Evolutionary conservation across 2,797 vertebrate species (phyloP).

Genomic region (Myiothlypis chrysogaster): DNA sequence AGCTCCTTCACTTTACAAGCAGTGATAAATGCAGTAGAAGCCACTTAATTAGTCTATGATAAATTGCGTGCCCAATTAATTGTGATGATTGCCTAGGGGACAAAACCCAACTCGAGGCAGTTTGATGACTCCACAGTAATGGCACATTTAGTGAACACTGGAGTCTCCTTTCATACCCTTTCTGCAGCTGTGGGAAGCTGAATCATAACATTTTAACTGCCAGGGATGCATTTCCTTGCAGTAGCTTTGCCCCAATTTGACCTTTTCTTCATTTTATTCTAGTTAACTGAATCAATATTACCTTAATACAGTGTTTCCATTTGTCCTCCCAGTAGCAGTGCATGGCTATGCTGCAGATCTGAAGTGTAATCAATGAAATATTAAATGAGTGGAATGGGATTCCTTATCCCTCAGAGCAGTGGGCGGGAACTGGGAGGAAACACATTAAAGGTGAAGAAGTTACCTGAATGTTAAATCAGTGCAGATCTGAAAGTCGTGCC

Average conservation of each 20-base stretch:
- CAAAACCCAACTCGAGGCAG: background rate
- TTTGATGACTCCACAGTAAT: constrained; percentile 5
- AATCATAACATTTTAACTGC: background rate
- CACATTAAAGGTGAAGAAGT: background rate
- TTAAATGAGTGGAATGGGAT: background rate
- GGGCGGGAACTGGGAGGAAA: background rate
- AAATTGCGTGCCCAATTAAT: constrained; percentile 62
- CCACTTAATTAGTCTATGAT: constrained; percentile 54
- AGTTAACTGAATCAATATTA: constrained; percentile 23
- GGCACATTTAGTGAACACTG: background rate
- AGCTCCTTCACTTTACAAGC: background rate
- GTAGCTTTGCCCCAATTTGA: background rate
- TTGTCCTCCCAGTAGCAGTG: background rate
- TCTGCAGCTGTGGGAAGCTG: background rate
- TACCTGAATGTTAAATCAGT: background rate
- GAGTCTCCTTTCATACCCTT: background rate
- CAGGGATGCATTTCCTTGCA: background rate
- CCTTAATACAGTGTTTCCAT: background rate
- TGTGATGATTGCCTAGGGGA: constrained; percentile 48
- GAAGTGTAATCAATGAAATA: constrained; percentile 25
- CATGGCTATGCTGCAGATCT: background rate
- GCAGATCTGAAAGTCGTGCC: fast-evolving
- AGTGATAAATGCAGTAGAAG: constrained; percentile 34
- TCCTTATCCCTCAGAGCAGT: background rate
- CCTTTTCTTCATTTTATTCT: constrained; percentile 5